Evolutionary conservation across 2,888 invertebrate species (phyloP).

Genomic region (Plagodis pulveraria): DNA sequence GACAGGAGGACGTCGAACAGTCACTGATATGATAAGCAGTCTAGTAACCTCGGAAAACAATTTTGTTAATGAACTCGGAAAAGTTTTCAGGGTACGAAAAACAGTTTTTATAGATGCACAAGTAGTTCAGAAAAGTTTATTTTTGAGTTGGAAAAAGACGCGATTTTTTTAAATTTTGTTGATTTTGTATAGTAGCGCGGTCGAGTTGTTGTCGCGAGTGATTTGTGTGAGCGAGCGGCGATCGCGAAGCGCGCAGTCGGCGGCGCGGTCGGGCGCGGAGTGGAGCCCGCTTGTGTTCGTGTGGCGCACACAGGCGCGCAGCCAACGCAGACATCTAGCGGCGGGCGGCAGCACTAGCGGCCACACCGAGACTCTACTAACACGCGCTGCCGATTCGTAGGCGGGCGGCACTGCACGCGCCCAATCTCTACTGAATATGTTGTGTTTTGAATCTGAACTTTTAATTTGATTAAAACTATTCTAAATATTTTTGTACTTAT

Average conservation of each 20-base stretch:
- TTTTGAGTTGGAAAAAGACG: slow-evolving; percentile 51
- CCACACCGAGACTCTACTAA: slow-evolving; percentile 39
- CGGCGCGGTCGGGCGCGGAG: slow-evolving; percentile 83
- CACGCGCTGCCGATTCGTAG: slow-evolving; percentile 47
- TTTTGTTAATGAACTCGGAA: slow-evolving; percentile 40
- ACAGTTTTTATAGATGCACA: slow-evolving; percentile 45
- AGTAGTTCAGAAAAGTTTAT: slow-evolving; percentile 41
- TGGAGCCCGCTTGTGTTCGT: slow-evolving; percentile 71
- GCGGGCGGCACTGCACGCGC: slow-evolving; percentile 57
- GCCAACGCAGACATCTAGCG: slow-evolving; percentile 64
- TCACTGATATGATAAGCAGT: slow-evolving; percentile 68
- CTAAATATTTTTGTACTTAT: not conserved
- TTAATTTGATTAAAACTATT: not conserved
- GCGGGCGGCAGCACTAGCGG: slow-evolving; percentile 67
- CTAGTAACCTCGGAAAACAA: slow-evolving; percentile 49
- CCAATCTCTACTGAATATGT: slow-evolving; percentile 10
- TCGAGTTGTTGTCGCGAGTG: slow-evolving; percentile 70
- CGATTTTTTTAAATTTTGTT: slow-evolving; percentile 63
- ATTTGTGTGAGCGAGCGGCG: slow-evolving; percentile 61
- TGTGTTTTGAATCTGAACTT: slow-evolving; percentile 4
- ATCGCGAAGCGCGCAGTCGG: slow-evolving; percentile 76
- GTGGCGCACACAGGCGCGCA: slow-evolving; percentile 78
- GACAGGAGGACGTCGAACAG: slow-evolving; percentile 50
- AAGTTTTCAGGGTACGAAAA: slow-evolving; percentile 38
- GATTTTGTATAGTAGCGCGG: slow-evolving; percentile 43